phyloP scores from a whole-genome alignment of 2,797 vertebrate species.

The Parotocinclus haroldoi region DNA sequence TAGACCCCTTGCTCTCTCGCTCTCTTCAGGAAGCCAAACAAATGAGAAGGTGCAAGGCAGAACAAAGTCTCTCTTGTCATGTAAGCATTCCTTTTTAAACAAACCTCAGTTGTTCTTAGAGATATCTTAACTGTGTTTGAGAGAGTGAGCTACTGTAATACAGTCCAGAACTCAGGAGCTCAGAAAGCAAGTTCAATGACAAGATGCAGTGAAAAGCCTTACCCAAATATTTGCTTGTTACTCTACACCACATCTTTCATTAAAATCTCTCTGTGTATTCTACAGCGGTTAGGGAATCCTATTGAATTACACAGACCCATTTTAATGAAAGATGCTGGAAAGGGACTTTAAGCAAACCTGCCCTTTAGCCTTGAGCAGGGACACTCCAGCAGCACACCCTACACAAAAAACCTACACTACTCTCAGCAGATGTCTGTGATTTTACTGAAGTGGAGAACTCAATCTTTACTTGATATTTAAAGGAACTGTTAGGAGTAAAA shows the following conservation, averaged over 20 bases:
- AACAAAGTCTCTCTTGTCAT: conserved; percentile 37
- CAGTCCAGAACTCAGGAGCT: conserved; percentile 2
- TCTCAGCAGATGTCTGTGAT: too few species aligned
- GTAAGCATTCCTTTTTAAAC: conserved; percentile 32
- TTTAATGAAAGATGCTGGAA: conserved; percentile 26
- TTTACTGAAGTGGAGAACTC: too few species aligned
- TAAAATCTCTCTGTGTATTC: conserved; percentile 20
- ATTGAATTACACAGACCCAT: conserved; percentile 21
- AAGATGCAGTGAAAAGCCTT: conserved; percentile 15
- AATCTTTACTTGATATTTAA: too few species aligned
- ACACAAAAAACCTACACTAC: background rate
- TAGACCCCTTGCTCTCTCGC: background rate
- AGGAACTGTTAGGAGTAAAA: background rate
- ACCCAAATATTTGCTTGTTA: conserved; percentile 10
- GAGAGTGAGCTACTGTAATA: conserved; percentile 16
- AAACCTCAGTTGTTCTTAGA: conserved; percentile 35
- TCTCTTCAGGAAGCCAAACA: background rate
- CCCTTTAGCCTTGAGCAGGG: conserved; percentile 1
- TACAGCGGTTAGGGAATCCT: conserved; percentile 7
- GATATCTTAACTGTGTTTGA: conserved; percentile 11
- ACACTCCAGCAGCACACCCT: conserved; percentile 3
- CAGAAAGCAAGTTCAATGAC: conserved; percentile 12
- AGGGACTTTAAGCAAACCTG: conserved; percentile 19
- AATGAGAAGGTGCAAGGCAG: conserved; percentile 4
- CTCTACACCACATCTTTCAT: conserved; percentile 21